Evolutionary conservation across 2,888 invertebrate species (phyloP).

Genomic region (Notodonta dromedarius): DNA sequence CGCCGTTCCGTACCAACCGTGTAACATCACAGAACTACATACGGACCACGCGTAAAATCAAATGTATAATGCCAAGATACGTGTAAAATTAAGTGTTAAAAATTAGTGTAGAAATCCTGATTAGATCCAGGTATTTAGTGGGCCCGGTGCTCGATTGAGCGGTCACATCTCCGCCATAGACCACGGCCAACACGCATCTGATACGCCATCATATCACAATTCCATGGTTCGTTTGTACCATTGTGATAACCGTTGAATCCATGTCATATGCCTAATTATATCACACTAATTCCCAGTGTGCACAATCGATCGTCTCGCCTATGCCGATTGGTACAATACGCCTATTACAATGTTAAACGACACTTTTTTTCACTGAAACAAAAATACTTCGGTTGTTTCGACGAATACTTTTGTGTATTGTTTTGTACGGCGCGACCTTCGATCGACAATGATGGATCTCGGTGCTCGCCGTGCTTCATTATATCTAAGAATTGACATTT

Average conservation of each 20-base stretch:
- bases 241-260: conserved; percentile 77
- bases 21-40: conserved; percentile 44
- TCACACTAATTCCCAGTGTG: conserved; percentile 70
- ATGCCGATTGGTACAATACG: conserved; percentile 46
- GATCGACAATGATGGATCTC: conserved; percentile 71
- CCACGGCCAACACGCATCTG: conserved; percentile 68
- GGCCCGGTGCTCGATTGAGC: conserved; percentile 67
- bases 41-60: conserved; percentile 69
- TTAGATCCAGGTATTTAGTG: conserved; percentile 82
- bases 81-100: conserved; percentile 84
- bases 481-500: conserved; percentile 49
- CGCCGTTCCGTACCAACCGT: conserved; percentile 16
- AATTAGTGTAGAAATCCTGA: conserved; percentile 83
- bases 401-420: conserved; percentile 55
- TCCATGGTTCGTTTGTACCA: conserved; percentile 79
- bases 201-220: conserved; percentile 77
- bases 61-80: conserved; percentile 77
- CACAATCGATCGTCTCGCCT: conserved; percentile 67
- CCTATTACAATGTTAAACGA: conserved; percentile 31
- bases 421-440: conserved; percentile 64
- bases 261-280: conserved; percentile 82
- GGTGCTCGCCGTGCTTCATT: conserved; percentile 46
- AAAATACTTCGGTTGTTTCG: conserved; percentile 25
- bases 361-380: conserved; percentile 31
- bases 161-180: conserved; percentile 72